These are phyloP conservation scores for Lepilemur ruficaudatus DNA, from an alignment of 2,797 vertebrate species.

Conservation along the genomic window DNA sequence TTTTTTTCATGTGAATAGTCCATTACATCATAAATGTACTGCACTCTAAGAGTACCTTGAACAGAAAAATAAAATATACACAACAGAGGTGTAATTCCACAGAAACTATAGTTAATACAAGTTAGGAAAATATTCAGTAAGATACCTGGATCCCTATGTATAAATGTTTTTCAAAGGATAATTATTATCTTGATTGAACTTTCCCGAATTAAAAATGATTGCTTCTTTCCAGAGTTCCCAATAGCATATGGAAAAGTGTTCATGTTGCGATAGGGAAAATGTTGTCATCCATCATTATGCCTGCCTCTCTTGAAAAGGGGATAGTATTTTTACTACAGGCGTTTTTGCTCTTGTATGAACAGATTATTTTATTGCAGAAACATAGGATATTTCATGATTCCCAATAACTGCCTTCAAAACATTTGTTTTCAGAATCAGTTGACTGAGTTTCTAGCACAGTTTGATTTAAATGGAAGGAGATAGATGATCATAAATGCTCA, in stretches of 20 bases:
- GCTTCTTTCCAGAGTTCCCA: not conserved
- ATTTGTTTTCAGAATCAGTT: constrained; percentile 31
- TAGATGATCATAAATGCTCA: not conserved
- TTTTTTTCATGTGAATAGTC: not conserved
- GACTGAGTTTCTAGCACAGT: not conserved
- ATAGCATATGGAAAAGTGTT: not conserved
- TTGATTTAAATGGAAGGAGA: not conserved
- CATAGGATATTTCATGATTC: constrained; percentile 3
- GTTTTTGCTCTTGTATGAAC: constrained; percentile 38
- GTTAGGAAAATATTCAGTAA: not conserved
- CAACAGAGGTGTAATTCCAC: not conserved
- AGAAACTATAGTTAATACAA: not conserved
- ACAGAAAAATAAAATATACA: not conserved
- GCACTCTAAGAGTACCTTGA: not conserved
- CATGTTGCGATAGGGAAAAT: not conserved
- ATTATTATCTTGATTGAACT: not conserved
- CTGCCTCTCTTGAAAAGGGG: constrained; percentile 23
- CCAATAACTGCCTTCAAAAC: not conserved
- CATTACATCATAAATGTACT: not conserved
- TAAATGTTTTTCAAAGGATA: constrained; percentile 8
- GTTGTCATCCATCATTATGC: not conserved
- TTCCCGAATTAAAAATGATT: not conserved
- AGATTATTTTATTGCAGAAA: constrained; percentile 50
- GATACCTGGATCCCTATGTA: not conserved
- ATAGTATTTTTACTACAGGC: constrained; percentile 51